These are phyloP conservation scores for Copsychus sechellarum DNA, from an alignment of 2,113 vertebrate genomes.

Conservation along the genomic window DNA sequence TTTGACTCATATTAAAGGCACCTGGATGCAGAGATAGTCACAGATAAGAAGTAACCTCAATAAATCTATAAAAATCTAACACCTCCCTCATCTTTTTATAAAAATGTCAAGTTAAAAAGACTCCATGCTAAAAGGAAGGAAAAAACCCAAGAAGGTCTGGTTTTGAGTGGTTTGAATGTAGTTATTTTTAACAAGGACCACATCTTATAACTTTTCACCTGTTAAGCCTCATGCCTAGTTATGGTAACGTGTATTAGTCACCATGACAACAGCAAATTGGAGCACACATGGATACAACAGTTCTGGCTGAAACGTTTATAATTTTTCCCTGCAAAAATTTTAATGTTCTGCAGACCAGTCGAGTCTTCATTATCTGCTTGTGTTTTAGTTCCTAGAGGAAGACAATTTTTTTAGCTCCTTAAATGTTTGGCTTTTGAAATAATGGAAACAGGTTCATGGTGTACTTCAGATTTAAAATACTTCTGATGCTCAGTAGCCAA, in stretches of 20 bases:
- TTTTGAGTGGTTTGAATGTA: neutral
- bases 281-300: neutral
- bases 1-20: neutral
- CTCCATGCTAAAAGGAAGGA: neutral
- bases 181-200: neutral
- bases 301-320: neutral
- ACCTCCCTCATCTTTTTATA: neutral
- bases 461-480: neutral
- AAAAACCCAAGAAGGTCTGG: neutral
- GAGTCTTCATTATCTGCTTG: neutral
- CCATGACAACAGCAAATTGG: slow-evolving; percentile 46
- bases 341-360: neutral
- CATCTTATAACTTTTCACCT: slow-evolving; percentile 17
- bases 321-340: neutral
- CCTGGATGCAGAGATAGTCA: neutral
- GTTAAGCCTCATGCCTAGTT: slow-evolving; percentile 11
- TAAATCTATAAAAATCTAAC: neutral
- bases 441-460: neutral
- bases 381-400: neutral
- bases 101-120: neutral
- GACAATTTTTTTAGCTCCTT: neutral
- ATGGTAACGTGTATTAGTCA: slow-evolving; percentile 19
- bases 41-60: neutral
- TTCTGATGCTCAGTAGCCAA: neutral
- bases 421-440: neutral